Base-by-base conservation (phyloP, 92 coral and sea anemone species). In the Plumapathes pennacea region DNA sequence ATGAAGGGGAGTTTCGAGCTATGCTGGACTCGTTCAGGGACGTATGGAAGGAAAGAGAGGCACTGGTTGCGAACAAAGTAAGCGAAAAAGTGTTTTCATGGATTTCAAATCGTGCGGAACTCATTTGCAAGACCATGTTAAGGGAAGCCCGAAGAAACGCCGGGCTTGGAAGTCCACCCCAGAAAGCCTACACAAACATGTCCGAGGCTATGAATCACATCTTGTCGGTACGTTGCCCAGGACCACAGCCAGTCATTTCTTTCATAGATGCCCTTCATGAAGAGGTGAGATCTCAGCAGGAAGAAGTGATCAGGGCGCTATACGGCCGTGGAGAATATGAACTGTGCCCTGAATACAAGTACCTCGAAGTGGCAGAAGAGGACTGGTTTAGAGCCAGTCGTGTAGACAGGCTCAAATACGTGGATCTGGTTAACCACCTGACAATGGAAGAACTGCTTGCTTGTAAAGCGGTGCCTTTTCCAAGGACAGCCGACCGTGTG, bases 251-350 rank as follows among this genome's bases (percentile, higher is more conserved):
- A 2, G 54, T 11, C 31, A 48, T 60, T 60, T 60, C 68, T 3
- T 60, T 42, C 27, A 38, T 60, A 23, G 57, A 26, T 20, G 68
- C 57, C 4, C 23, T 60, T 22, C 59, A 60, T n/a, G 68, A 60
- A 13, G 68, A 60, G 20, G 60, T 44, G n/a, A 43, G 39, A 25
- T 60, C 68, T 1, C 68, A 40, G 30, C 4, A 60, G 25, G 68
- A 60, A 2, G 68, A 60, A 22, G 38, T 30, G 11, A 13, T 30
- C 39, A 60, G 68, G 17, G 68, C 57, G 8, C 34, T 60, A 12
- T 60, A 60, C 20, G 41, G 55, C n/a, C 38, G 57, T 4, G 68
- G 57, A 11, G 57, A 60, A 25, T 60, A 60, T 31, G 68, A 60
- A 43, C 24, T 40, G 36, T 13, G 32, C 26, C 54, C 32, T 15